A percentile compares a stretch with the other conserved stretches of the same genome.
Evolutionary conservation across 1,140 invertebrate species (phyloP).

Genomic region (Pseudomyrmex pallidus): DNA sequence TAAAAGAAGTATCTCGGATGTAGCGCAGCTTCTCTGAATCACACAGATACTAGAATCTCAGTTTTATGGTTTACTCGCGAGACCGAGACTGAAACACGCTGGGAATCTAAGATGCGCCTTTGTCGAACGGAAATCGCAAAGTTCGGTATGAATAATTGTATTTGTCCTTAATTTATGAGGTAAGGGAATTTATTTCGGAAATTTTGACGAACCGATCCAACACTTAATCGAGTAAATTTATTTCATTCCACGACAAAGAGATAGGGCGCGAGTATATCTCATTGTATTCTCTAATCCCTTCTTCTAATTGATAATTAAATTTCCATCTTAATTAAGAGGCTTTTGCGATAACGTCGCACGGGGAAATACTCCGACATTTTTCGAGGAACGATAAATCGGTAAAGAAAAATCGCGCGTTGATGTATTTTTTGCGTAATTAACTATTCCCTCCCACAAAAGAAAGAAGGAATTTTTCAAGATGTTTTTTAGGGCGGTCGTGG

Average conservation of each 20-base stretch:
- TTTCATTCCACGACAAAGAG: not conserved
- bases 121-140: not conserved
- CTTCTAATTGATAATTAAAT: constrained; percentile 49
- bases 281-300: not conserved
- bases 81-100: no score
- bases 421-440: constrained; percentile 62
- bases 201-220: no score
- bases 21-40: constrained; percentile 1
- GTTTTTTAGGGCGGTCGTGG: not conserved
- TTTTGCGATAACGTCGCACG: not conserved
- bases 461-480: constrained; percentile 41
- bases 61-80: not conserved
- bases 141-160: not conserved
- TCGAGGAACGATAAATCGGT: constrained; percentile 33
- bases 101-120: no score
- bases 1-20: not conserved
- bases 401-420: constrained; percentile 36
- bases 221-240: no score
- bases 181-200: not conserved
- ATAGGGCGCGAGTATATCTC: not conserved
- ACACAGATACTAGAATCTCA: not conserved
- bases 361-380: constrained; percentile 2
- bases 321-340: constrained; percentile 28
- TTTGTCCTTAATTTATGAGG: not conserved
- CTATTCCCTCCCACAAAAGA: not conserved